These are phyloP conservation scores for Microtus ochrogaster DNA, from an alignment of 2,113 vertebrate genomes.

Conservation along the genomic window DNA sequence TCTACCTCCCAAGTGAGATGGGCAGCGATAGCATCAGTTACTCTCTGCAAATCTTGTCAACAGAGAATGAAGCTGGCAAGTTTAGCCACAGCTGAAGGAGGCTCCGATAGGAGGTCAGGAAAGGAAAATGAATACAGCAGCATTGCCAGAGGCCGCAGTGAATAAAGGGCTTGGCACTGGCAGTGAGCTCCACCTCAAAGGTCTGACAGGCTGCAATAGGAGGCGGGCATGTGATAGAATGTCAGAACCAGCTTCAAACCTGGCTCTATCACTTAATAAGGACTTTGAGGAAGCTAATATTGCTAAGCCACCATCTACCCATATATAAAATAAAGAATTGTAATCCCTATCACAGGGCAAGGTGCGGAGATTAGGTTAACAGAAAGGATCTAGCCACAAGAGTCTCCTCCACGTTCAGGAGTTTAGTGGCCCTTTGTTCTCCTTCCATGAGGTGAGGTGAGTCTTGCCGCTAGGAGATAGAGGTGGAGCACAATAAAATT, in stretches of 20 bases:
- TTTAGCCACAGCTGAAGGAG: background rate
- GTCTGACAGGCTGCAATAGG: background rate
- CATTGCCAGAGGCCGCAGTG: slow-evolving; percentile 1
- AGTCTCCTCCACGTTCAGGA: slow-evolving; percentile 31
- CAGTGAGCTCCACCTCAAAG: background rate
- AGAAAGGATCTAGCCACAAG: background rate
- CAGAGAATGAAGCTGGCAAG: slow-evolving; percentile 19
- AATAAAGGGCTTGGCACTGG: background rate
- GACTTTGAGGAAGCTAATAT: slow-evolving; percentile 53
- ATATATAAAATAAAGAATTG: slow-evolving; percentile 59
- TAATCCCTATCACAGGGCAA: background rate
- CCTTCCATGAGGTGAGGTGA: background rate
- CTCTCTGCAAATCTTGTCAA: slow-evolving; percentile 78
- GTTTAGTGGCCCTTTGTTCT: background rate
- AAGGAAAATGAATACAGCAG: slow-evolving; percentile 22
- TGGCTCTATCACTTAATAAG: slow-evolving; percentile 64
- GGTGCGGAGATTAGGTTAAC: slow-evolving; percentile 36
- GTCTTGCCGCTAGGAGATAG: background rate
- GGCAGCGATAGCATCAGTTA: slow-evolving; percentile 68
- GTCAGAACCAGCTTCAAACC: slow-evolving; percentile 55
- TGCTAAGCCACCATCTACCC: slow-evolving; percentile 54
- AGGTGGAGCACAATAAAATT: background rate
- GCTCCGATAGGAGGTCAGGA: slow-evolving; percentile 5
- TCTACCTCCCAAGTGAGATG: slow-evolving; percentile 40
- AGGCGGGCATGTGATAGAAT: background rate